A percentile compares a stretch with the other conserved stretches of the same genome.
Conservation (phyloP, 2,797 vertebrate species). For the Falco rusticolus region DNA sequence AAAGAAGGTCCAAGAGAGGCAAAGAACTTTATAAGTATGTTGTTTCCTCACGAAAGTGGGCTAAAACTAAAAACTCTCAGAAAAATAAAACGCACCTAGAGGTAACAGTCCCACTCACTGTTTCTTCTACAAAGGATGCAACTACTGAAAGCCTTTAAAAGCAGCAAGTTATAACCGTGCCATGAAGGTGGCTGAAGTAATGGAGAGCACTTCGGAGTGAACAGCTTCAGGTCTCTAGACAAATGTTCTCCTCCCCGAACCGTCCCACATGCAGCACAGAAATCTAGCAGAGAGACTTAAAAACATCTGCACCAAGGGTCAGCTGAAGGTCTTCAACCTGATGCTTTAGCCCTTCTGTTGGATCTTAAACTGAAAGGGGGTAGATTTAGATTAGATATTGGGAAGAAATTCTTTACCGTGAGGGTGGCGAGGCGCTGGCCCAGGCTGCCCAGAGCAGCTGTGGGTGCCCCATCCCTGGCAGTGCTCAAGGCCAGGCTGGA, state of each 20-base stretch:
- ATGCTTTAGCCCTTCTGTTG: neutral
- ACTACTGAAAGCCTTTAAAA: neutral
- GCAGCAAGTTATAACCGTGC: neutral
- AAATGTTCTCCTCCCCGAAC: neutral
- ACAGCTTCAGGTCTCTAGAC: neutral
- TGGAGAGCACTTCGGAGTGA: neutral
- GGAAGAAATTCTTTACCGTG: neutral
- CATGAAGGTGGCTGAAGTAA: neutral
- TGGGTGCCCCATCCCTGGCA: neutral
- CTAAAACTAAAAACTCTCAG: neutral
- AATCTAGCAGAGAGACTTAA: neutral
- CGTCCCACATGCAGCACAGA: neutral
- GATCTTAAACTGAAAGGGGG: neutral
- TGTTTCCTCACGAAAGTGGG: neutral
- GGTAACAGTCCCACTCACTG: neutral
- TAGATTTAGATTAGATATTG: neutral
- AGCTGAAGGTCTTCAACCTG: neutral
- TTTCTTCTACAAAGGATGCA: neutral
- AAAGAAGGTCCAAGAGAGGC: neutral
- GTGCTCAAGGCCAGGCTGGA: rapidly evolving
- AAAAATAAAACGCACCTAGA: neutral
- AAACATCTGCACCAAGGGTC: neutral
- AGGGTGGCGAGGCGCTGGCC: rapidly evolving
- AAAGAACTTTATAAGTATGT: rapidly evolving
- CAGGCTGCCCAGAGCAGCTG: neutral